These are phyloP conservation scores for Nyctibius grandis DNA, from an alignment of 2,797 vertebrate genomes.

Conservation along the genomic window DNA sequence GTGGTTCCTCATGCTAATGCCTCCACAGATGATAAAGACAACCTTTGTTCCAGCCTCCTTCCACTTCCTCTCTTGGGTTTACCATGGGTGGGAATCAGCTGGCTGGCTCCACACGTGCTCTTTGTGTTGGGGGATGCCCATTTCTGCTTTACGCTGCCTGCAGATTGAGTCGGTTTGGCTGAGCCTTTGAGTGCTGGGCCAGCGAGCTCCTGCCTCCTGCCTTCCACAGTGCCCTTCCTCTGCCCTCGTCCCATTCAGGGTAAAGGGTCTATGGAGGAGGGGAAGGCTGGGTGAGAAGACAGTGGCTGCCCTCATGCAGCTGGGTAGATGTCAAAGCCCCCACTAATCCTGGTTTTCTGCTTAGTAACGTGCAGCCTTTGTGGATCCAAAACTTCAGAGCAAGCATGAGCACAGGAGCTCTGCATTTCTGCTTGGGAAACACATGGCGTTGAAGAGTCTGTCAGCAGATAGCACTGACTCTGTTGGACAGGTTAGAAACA, in stretches of 20 bases:
- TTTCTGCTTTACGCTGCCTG: not conserved
- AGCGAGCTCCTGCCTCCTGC: not conserved
- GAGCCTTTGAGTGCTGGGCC: not conserved
- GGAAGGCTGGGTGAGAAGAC: not conserved
- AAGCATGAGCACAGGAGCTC: not conserved
- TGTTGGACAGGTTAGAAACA: not conserved
- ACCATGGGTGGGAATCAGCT: not conserved
- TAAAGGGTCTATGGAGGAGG: not conserved
- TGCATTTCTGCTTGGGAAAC: not conserved
- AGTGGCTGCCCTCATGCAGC: not conserved
- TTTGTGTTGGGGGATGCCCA: not conserved
- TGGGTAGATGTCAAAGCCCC: not conserved
- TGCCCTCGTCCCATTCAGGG: not conserved
- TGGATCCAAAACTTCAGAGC: conserved; percentile 25
- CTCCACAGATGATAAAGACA: not conserved
- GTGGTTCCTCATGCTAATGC: not conserved
- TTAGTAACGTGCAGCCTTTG: not conserved
- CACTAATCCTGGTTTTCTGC: not conserved
- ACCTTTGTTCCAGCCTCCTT: not conserved
- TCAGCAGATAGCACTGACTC: not conserved
- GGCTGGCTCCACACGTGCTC: not conserved
- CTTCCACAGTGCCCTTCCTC: not conserved
- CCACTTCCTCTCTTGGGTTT: conserved; percentile 3
- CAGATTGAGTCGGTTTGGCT: not conserved
- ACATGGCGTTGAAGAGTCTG: not conserved